A percentile compares a stretch with the other conserved stretches of the same genome.
phyloP scores from a whole-genome alignment of 2,113 vertebrate species.

The Hippocampus zosterae region DNA sequence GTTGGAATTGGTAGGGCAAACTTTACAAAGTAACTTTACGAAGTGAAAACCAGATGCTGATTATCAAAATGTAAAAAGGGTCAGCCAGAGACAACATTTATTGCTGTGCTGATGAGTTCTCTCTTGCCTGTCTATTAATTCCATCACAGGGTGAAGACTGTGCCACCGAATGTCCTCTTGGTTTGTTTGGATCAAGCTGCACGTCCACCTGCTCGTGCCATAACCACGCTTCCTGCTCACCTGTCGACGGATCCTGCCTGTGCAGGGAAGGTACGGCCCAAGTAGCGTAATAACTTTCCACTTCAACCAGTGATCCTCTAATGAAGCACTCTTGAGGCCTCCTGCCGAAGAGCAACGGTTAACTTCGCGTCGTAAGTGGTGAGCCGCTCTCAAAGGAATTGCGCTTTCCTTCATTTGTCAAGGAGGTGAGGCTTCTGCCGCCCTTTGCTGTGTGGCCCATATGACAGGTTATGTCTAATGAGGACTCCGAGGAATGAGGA shows the following conservation, averaged over 20 bases:
- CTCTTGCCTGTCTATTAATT: constrained; percentile 25
- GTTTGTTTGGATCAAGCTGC: constrained; percentile 87
- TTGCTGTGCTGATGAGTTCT: constrained; percentile 7
- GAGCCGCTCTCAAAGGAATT: background rate
- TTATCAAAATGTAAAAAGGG: background rate
- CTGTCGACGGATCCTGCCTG: constrained; percentile 84
- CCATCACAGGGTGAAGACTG: constrained; percentile 82
- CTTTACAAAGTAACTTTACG: too few species aligned
- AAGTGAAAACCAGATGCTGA: background rate
- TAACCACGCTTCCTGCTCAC: constrained; percentile 83
- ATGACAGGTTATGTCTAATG: constrained; percentile 6
- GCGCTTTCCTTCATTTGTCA: background rate
- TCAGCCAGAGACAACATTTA: constrained; percentile 26
- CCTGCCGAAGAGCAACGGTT: background rate
- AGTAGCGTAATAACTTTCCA: background rate
- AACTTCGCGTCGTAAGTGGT: background rate
- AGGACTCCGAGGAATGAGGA: constrained; percentile 6
- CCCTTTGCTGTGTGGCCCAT: background rate
- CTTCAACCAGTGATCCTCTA: background rate
- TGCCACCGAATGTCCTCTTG: constrained; percentile 75
- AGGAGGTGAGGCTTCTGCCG: background rate
- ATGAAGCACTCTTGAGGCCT: background rate
- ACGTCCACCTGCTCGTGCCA: constrained; percentile 84
- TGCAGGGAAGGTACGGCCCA: constrained; percentile 85
- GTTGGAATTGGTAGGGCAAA: too few species aligned